These are phyloP conservation scores for Papilio glaucus DNA, from an alignment of 1,140 invertebrate genomes.

Conservation along the genomic window DNA sequence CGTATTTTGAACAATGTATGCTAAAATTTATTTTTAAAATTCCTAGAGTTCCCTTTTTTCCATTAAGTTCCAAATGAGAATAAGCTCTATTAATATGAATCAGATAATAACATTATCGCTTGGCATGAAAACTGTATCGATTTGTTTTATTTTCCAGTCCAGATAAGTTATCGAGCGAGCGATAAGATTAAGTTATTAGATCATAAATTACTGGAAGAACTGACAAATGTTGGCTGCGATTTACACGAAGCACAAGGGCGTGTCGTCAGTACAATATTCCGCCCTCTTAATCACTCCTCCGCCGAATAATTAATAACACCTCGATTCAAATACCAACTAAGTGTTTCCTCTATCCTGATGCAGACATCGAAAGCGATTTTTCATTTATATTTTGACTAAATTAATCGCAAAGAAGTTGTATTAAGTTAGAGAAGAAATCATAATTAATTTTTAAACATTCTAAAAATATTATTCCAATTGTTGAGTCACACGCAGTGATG, in stretches of 20 bases:
- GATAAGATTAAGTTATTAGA: constrained; percentile 41
- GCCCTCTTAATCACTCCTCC: constrained; percentile 70
- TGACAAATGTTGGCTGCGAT: constrained; percentile 53
- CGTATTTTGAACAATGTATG: not conserved
- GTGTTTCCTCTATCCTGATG: constrained; percentile 51
- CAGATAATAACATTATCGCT: constrained; percentile 2
- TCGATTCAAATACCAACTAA: constrained; percentile 74
- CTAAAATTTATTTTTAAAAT: not conserved
- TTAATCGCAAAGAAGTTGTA: not conserved
- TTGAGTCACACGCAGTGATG: not conserved
- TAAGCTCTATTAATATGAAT: not conserved
- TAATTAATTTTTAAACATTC: too few relatives aligned
- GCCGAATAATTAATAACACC: constrained; percentile 74
- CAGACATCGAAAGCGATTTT: not conserved
- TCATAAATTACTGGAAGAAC: constrained; percentile 41
- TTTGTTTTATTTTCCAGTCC: constrained; percentile 28
- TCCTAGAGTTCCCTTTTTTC: not conserved
- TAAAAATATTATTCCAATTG: not conserved
- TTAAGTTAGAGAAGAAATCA: not conserved
- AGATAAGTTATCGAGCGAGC: constrained; percentile 33
- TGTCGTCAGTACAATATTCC: constrained; percentile 65
- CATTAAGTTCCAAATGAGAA: not conserved
- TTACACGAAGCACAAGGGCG: constrained; percentile 59
- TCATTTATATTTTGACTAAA: constrained; percentile 13
- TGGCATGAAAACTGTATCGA: not conserved